Evolutionary conservation across 2,888 invertebrate genomes (phyloP), one percentile per base, ranked within the genome.

Genomic region (Thecophora atra): DNA sequence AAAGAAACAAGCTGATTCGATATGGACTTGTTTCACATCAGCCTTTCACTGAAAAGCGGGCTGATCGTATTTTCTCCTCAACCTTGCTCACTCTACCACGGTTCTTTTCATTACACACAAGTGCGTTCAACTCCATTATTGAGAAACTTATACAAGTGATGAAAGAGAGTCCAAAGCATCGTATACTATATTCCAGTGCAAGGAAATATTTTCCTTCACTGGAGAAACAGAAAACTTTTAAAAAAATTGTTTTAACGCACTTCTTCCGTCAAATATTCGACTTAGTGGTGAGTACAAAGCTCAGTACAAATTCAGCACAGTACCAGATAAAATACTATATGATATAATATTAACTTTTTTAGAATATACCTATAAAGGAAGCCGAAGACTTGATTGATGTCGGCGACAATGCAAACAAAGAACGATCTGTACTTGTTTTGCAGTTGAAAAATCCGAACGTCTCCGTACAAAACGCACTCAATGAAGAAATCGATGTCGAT

Each of bases 11-110:
- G 73, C 83, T 94, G n/a, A 75, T 89, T 1, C 84, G 88, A 7
- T 85, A 89, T 65, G 88, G 89, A 51, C 82, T 94, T 8, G 87
- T 93, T 51, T 88, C 87, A 0, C 90, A 91, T 77, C 93, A 94
- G 85, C 79, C 84, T 28, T 90, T 89, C 80, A 88, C 87, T 76
- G 87, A 90, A 74, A 88, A 88, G 78, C 85, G 85, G 21, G 79
- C 81, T 0, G 83, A 84, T 1, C 84, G 87, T 54, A 85, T 88
- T 52, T 84, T 86, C 64, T 84, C 84, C 47, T 88, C 88, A 0
- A 88, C 88, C 71, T 81, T 92, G 60, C 80, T 92, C n/a, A 91
- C 91, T 77, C 81, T 93, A 67, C 88, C 89, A 1, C 87, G 91
- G 65, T 94, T 93, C 82, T 91, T 88, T 80, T 86, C 87, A 1